Conservation (phyloP, 2,797 vertebrate species). For the Alectoris magna region DNA sequence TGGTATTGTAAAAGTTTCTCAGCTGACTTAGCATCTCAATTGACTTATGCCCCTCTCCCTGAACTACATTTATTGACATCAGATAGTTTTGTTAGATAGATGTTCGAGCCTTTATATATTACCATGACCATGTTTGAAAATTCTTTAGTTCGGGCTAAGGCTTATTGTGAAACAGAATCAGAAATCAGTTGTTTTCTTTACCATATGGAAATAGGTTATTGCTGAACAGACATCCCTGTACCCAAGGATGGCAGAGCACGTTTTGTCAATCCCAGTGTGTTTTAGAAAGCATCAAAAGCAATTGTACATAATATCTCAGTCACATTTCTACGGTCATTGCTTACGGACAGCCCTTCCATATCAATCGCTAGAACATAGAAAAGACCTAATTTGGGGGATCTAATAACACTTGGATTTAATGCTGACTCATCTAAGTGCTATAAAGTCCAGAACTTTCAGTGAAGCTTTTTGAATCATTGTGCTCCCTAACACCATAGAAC, state of each 20-base stretch:
- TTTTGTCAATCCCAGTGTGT: neutral
- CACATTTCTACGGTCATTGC: neutral
- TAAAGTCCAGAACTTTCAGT: neutral
- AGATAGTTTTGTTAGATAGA: neutral
- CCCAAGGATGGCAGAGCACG: neutral
- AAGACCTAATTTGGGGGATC: neutral
- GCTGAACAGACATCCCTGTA: neutral
- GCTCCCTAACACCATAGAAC: neutral
- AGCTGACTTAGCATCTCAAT: neutral
- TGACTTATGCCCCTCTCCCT: neutral
- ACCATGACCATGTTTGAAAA: neutral
- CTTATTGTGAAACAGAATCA: neutral
- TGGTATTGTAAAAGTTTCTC: neutral
- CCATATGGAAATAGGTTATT: neutral
- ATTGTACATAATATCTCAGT: neutral
- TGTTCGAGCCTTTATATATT: neutral
- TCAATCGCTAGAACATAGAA: rapidly evolving
- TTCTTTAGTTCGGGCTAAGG: neutral
- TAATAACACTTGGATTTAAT: neutral
- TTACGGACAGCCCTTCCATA: neutral
- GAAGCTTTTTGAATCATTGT: neutral
- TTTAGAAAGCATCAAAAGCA: neutral
- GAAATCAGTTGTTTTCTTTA: neutral
- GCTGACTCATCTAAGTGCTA: neutral
- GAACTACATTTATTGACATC: neutral